These are phyloP conservation scores for Gorsachius magnificus DNA, from an alignment of 2,797 vertebrate species.

Conservation along the genomic window DNA sequence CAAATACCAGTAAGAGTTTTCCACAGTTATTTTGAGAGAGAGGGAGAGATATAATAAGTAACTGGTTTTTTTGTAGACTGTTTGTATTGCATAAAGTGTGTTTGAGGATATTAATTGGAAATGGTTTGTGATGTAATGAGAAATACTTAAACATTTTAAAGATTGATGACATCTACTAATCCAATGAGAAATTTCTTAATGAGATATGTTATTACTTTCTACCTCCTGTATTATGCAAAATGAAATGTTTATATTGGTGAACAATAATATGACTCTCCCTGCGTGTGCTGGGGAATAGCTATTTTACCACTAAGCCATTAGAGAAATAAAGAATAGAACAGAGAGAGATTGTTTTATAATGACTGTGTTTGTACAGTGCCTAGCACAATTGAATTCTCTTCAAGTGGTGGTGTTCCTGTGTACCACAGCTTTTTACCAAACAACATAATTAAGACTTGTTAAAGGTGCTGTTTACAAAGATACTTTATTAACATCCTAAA, in stretches of 20 bases:
- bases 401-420: neutral
- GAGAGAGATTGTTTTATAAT: constrained; percentile 42
- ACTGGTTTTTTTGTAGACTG: neutral
- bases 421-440: neutral
- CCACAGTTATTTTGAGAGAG: neutral
- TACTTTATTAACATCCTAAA: neutral
- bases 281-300: constrained; percentile 24
- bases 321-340: constrained; percentile 11
- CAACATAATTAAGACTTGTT: neutral
- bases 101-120: constrained; percentile 18
- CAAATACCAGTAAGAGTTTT: neutral
- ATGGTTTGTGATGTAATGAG: neutral
- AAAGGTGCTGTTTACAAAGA: neutral
- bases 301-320: neutral
- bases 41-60: neutral
- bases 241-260: constrained; percentile 57
- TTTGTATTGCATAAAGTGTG: neutral
- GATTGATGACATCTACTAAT: constrained; percentile 10
- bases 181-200: constrained; percentile 49
- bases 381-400: neutral
- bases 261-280: constrained; percentile 3
- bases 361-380: neutral
- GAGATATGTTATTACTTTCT: constrained; percentile 26
- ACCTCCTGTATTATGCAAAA: constrained; percentile 33
- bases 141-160: constrained; percentile 29